Conservation (phyloP, 2,113 vertebrate species). For the Trinectes maculatus region DNA sequence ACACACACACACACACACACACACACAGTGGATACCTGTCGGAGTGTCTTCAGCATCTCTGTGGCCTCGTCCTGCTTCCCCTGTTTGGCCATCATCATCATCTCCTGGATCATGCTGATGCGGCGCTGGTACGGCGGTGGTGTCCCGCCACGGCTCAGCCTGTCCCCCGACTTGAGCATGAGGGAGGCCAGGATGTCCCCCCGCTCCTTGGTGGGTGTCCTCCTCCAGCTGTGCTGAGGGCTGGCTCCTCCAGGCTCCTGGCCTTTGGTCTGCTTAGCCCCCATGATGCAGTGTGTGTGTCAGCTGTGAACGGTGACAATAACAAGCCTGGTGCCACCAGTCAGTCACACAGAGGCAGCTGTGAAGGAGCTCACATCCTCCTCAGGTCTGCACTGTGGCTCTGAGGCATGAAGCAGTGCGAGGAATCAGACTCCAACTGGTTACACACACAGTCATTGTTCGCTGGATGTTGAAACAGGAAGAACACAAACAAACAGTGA, state of each 20-base stretch:
- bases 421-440: neutral
- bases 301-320: conserved; percentile 24
- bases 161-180: conserved; percentile 89
- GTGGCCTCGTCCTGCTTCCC: conserved; percentile 93
- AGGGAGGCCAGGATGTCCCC: conserved; percentile 89
- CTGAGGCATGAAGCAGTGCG: neutral
- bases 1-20: conserved; percentile 10
- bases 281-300: conserved; percentile 81
- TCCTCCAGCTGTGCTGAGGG: conserved; percentile 84
- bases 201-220: conserved; percentile 81
- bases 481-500: neutral
- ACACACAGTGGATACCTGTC: conserved; percentile 84
- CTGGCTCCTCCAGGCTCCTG: conserved; percentile 81
- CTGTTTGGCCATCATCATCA: conserved; percentile 93
- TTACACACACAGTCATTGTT: too few relatives aligned
- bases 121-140: conserved; percentile 92
- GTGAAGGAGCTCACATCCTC: conserved; percentile 30
- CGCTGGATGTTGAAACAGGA: neutral
- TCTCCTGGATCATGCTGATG: conserved; percentile 94
- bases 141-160: conserved; percentile 81
- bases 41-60: conserved; percentile 91
- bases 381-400: neutral
- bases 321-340: conserved; percentile 28
- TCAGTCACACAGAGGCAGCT: conserved; percentile 21
- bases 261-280: conserved; percentile 92